A percentile compares a stretch with the other conserved stretches of the same genome.
phyloP scores from a whole-genome alignment of 1,140 invertebrate genomes.

The Nephotettix cincticeps region DNA sequence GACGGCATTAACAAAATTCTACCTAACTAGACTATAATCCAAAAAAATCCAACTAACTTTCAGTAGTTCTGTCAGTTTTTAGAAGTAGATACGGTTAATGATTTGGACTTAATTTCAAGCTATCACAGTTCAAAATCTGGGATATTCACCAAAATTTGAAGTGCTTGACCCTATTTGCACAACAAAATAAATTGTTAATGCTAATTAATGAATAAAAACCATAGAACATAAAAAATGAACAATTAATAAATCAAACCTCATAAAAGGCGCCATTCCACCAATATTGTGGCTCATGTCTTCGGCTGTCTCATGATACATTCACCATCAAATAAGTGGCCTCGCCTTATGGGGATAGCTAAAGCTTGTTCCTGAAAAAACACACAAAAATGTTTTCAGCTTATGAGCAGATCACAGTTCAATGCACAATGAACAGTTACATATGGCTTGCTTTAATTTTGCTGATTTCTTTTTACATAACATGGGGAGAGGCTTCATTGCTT shows the following conservation, averaged over 20 bases:
- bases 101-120: no score
- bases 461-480: neutral
- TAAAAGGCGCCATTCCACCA: constrained; percentile 55
- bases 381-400: neutral
- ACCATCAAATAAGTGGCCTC: neutral
- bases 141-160: no score
- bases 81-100: no score
- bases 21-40: no score
- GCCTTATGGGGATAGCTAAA: neutral
- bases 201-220: no score
- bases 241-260: constrained; percentile 41
- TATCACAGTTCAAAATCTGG: no score
- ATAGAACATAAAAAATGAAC: no score
- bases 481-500: neutral
- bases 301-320: constrained; percentile 34
- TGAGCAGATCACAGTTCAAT: neutral
- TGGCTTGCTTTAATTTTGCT: neutral
- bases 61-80: no score
- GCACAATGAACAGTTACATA: neutral
- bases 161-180: no score
- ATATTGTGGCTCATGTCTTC: constrained; percentile 45
- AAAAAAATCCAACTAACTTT: no score
- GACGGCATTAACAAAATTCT: no score
- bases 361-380: neutral
- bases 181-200: no score